These are phyloP conservation scores for Hoplodrina ambigua DNA, from an alignment of 2,888 invertebrate species.

Conservation along the genomic window DNA sequence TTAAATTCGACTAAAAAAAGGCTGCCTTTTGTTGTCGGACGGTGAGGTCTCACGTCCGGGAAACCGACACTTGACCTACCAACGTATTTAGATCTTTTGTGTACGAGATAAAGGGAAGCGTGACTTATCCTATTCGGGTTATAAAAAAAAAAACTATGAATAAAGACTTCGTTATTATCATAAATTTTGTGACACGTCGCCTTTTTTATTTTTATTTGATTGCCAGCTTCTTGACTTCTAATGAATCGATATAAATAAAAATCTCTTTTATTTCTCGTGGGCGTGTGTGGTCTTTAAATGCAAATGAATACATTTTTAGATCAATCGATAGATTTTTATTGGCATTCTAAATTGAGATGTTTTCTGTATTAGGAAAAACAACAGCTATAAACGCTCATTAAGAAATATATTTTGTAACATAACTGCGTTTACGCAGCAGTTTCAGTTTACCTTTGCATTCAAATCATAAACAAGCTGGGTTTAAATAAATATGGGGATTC, in stretches of 20 bases:
- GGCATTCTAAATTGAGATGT: constrained; percentile 18
- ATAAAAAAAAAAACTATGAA: constrained; percentile 77
- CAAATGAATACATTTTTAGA: constrained; percentile 28
- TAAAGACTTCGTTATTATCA: constrained; percentile 78
- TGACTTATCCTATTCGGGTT: constrained; percentile 83
- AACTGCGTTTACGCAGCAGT: constrained; percentile 11
- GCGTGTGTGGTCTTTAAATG: constrained; percentile 65
- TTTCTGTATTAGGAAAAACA: constrained; percentile 12
- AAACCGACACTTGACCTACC: constrained; percentile 88
- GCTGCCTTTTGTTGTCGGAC: constrained; percentile 79
- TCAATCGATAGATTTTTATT: constrained; percentile 37
- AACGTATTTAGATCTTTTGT: constrained; percentile 88
- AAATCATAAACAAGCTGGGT: constrained; percentile 23
- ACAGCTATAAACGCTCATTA: background rate
- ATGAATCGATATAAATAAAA: constrained; percentile 66
- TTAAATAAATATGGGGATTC: constrained; percentile 38
- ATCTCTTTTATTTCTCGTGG: constrained; percentile 55
- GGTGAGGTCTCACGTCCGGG: constrained; percentile 84
- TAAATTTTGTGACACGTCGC: constrained; percentile 74
- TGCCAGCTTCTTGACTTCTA: constrained; percentile 61
- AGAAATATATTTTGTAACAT: constrained; percentile 1
- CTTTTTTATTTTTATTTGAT: constrained; percentile 67
- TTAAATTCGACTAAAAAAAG: constrained; percentile 76
- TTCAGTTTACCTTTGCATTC: constrained; percentile 20
- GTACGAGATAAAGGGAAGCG: constrained; percentile 81